phyloP scores from a whole-genome alignment of 2,797 vertebrate genomes.

The Phoeniculus purpureus region DNA sequence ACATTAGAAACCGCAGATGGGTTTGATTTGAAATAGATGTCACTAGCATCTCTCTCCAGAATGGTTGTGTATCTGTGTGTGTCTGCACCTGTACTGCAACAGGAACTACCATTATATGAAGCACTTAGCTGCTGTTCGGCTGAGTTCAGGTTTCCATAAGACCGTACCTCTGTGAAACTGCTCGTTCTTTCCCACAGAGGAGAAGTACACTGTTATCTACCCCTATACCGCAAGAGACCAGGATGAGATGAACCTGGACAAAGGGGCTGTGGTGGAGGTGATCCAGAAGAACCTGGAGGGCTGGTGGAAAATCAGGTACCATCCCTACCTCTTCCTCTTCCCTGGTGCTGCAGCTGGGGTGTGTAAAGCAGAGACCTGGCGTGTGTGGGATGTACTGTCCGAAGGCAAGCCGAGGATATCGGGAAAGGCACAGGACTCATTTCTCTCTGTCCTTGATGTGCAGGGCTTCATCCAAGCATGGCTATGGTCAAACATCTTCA shows the following conservation, averaged over 20 bases:
- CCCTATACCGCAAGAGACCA: slow-evolving; percentile 91
- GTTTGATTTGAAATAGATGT: slow-evolving; percentile 16
- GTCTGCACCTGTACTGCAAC: neutral
- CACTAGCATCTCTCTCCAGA: neutral
- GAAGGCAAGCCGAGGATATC: neutral
- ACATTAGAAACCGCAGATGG: neutral
- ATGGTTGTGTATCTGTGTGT: neutral
- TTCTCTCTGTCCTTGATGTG: neutral
- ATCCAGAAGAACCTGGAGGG: slow-evolving; percentile 98
- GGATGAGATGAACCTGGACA: slow-evolving; percentile 96
- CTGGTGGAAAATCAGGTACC: slow-evolving; percentile 99
- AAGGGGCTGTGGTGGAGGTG: slow-evolving; percentile 91
- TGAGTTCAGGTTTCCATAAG: neutral
- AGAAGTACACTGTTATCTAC: slow-evolving; percentile 95
- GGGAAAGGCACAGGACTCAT: neutral
- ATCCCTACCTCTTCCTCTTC: neutral
- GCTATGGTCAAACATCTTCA: neutral
- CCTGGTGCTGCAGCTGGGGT: neutral
- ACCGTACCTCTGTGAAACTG: neutral
- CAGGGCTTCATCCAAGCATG: neutral
- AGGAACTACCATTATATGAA: neutral
- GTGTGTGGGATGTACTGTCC: rapidly evolving
- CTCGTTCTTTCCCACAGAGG: slow-evolving; percentile 80
- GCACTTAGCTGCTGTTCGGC: neutral
- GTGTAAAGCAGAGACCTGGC: neutral